Conservation (phyloP, 2,113 vertebrate genomes). For the Loxodonta africana region DNA sequence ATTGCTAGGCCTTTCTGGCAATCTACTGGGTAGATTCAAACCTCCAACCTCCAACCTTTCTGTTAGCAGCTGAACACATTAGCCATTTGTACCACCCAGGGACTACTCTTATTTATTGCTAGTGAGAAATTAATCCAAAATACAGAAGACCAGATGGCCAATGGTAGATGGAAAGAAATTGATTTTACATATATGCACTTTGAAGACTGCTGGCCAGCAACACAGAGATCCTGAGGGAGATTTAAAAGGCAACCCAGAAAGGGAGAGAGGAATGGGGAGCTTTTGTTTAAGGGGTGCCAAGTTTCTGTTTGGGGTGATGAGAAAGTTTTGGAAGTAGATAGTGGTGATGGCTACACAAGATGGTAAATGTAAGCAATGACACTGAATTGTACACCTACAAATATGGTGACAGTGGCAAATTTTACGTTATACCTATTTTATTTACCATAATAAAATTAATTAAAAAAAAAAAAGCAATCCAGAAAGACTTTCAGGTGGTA, state of each 20-base stretch:
- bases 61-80: no score
- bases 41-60: no score
- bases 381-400: not conserved
- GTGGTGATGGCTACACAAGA: not conserved
- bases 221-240: not conserved
- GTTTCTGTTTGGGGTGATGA: not conserved
- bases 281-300: not conserved
- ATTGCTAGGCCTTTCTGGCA: no score
- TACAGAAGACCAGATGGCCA: not conserved
- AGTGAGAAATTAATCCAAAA: conserved; percentile 13
- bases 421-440: not conserved
- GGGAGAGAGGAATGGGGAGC: not conserved
- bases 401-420: not conserved
- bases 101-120: not conserved
- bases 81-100: no score
- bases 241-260: not conserved
- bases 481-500: not conserved
- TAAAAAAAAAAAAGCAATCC: not conserved
- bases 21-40: no score
- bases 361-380: not conserved
- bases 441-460: not conserved
- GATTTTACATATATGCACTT: not conserved
- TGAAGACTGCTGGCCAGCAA: not conserved
- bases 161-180: not conserved
- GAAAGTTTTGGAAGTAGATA: not conserved